Base-by-base conservation (phyloP, 1,140 invertebrate species). In the Camponotus pennsylvanicus region DNA sequence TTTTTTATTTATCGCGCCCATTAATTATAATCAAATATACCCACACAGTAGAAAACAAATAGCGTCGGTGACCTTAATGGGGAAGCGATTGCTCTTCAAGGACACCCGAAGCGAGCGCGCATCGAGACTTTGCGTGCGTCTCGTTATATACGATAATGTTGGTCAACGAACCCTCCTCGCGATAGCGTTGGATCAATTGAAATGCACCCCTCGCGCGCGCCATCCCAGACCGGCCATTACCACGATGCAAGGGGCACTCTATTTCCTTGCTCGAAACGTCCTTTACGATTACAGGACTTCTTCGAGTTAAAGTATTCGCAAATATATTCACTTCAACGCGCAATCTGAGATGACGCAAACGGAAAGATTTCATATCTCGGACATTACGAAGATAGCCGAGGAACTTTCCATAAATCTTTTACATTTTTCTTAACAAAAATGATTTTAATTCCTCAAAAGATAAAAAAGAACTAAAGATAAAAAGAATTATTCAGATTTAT, bases 151-250 rank as follows among this genome's bases (percentile, higher is more conserved):
- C 80, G 83, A 87, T 85, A 75, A 89, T 77, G 75, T 83, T 90
- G 89, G 79, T 90, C 89, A 82, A 89, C 80, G 89, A 89, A 88
- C 86, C 70, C 85, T 80, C 40, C 42, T 40, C 13, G 79, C 75
- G 69, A 85, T 89, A 86, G 76, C 85, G 34, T 57, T 45, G 88
- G 88, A 89, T 90, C 88, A 90, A 90, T 90, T 88, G 89, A 90
- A 90, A 90, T 90, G 86, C 88, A 90, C 88, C 89, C 89, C 78
- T 90, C 75, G 59, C 45, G 55, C 66, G 59, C 49, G 67, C 27
- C 52, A 70, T 71, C 55, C 64, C 69, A 61, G 52, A 11, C 64
- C 49, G 15, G 63, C 55, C 32, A 67, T 88, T 88, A 88, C 82
- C 73, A 61, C 88, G 67, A 86, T 86, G 55, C 82, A 66, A 88